phyloP scores from a whole-genome alignment of 2,888 invertebrate species.

The Mechanitis mazaeus region DNA sequence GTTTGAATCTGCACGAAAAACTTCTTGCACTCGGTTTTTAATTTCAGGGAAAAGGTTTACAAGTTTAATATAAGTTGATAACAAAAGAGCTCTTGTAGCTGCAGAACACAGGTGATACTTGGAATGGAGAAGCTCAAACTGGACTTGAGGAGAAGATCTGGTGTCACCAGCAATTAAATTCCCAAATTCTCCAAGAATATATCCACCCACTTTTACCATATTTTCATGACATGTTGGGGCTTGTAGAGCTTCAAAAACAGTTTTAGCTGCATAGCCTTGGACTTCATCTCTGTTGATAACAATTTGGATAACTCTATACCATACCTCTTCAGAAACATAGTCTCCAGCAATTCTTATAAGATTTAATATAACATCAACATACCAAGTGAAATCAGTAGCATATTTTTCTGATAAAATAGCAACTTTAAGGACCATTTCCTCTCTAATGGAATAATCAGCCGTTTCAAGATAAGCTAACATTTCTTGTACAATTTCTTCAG shows the following conservation, averaged over 20 bases:
- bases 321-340: slow-evolving; percentile 99
- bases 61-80: slow-evolving; percentile 99
- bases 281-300: slow-evolving; percentile 99
- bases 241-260: slow-evolving; percentile 98
- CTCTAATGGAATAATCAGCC: slow-evolving; percentile 99
- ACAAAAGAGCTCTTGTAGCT: slow-evolving; percentile 94
- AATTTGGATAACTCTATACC: slow-evolving; percentile 99
- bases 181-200: slow-evolving; percentile 99
- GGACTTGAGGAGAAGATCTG: slow-evolving; percentile 96
- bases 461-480: slow-evolving; percentile 99
- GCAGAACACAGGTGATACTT: slow-evolving; percentile 99
- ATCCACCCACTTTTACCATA: slow-evolving; percentile 99
- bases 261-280: slow-evolving; percentile 99
- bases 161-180: slow-evolving; percentile 99
- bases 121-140: slow-evolving; percentile 98
- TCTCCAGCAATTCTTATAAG: slow-evolving; percentile 99
- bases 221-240: slow-evolving; percentile 99
- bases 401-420: slow-evolving; percentile 99
- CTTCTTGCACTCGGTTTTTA: slow-evolving; percentile 95
- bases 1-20: slow-evolving; percentile 96
- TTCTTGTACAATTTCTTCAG: slow-evolving; percentile 99
- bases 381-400: slow-evolving; percentile 99
- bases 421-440: slow-evolving; percentile 99
- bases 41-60: slow-evolving; percentile 99
- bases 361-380: slow-evolving; percentile 97